Evolutionary conservation across 2,113 vertebrate species (phyloP), one percentile per base, ranked within the genome.

Genomic region (Pterocles orientalis): DNA sequence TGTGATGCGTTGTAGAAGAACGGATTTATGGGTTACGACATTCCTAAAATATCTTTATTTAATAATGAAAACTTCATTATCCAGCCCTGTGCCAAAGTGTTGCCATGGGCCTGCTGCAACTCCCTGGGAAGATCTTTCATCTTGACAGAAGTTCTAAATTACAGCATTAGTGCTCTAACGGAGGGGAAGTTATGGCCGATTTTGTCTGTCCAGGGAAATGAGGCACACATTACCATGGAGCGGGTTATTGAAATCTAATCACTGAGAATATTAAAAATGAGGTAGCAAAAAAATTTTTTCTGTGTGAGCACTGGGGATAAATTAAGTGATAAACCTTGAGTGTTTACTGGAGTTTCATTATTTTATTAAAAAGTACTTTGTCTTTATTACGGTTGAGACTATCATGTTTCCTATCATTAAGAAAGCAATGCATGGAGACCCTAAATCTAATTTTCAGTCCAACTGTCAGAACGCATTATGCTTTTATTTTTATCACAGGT

Each of bases 151-250:
- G 97, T 97, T 98, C 97, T 97, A 93, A 98, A 98, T 98, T 96
- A 91, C 96, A 96, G 96, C 97, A 97, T 97, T 97, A 97, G 97
- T 94, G 97, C 97, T 97, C 89, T 95, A 98, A 91, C 91, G 51
- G 91, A 95, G 97, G 89, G 97, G 96, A 94, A 95, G 97, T 96
- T 97, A 94, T 94, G 96, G 97, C 96, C 97, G 97, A 95, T 97
- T 98, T 97, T 97, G 98, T 95, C 98, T 95, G 98, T 98, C 99
- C 97, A 97, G 99, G 99, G 99, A 99, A 99, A 99, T 99, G 99
- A 99, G 98, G 97, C 98, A 97, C 98, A 97, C 97, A 95, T 98
- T 97, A 97, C 97, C 98, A 97, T 94, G 94, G 98, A 98, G 98
- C 97, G 97, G 98, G 98, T 98, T 98, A 98, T 98, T 98, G 98